These are phyloP conservation scores for Proisotoma minuta DNA, from an alignment of 2,888 invertebrate genomes.

Conservation along the genomic window DNA sequence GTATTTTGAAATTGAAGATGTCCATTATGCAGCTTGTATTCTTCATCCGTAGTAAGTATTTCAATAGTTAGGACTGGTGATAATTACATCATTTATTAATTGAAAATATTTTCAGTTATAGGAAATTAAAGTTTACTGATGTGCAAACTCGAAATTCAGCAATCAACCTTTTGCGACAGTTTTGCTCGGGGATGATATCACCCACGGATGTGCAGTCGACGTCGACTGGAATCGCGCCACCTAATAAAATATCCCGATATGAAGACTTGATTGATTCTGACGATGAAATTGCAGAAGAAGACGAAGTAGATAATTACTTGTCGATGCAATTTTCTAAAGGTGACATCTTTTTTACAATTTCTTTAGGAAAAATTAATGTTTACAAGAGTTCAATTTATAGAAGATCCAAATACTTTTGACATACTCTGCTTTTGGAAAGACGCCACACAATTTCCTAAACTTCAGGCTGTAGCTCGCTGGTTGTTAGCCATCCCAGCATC, in stretches of 20 bases:
- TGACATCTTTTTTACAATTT: too few species aligned
- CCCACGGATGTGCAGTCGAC: neutral
- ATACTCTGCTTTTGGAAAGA: too few species aligned
- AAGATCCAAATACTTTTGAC: too few species aligned
- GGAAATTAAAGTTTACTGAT: conserved; percentile 9
- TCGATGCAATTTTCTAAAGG: neutral
- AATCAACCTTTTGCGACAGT: neutral
- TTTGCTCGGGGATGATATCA: neutral
- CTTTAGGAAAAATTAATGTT: too few species aligned
- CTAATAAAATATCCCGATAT: neutral
- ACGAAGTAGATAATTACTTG: conserved; percentile 11
- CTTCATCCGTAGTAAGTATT: conserved; percentile 12
- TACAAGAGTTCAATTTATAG: too few species aligned
- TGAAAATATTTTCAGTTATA: neutral
- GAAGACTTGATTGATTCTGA: neutral
- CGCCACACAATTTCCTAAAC: too few species aligned
- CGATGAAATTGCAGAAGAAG: neutral
- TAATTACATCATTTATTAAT: neutral
- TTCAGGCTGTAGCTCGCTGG: too few species aligned
- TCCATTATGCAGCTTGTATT: conserved; percentile 12
- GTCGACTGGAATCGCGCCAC: neutral
- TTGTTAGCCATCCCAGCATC: too few species aligned
- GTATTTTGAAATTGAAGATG: conserved; percentile 4
- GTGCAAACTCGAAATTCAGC: neutral
- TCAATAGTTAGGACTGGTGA: neutral